Base-by-base conservation (phyloP, 2,113 vertebrate genomes). In the Addax nasomaculatus region DNA sequence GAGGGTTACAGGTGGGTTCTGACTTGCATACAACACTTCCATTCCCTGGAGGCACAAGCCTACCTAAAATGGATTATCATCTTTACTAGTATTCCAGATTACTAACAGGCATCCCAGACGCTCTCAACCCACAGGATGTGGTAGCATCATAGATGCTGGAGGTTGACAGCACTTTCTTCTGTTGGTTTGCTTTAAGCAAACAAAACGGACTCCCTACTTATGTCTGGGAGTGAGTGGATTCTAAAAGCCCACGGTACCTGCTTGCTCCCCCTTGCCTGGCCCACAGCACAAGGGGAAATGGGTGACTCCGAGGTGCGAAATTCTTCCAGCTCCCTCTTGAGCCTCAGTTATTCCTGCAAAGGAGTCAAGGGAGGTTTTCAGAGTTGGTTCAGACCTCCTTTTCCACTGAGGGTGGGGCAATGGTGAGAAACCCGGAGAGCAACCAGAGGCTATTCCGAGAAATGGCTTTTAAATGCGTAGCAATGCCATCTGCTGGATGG, bases 401-500 rank as follows among this genome's bases (percentile, higher is more conserved):
- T 94, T 39, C 47, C 49, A 57, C 27, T 1, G 9, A 55, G 49
- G 30, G 60, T 39, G 57, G 67, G 79, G 33, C 81, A 51, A 16
- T 2, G 13, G 15, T 53, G 39, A 89, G 90, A 95, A 84, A 87
- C 17, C 25, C 29, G 79, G 86, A 89, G 33, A 67, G 87, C 90
- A 92, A 96, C 84, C 67, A 7, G 80, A 97, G 93, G 94, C 90
- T 47, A 95, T 23, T 64, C 19, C 8, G 11, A 33, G 57, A 36
- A 85, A 39, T 33, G 47, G 19, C 51, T 88, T 76, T 86, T 4
- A 87, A 58, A 30, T 92, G 97, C 89, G 25, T 58, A 51, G 70
- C 36, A 30, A 96, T 97, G 98, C 98, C 98, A 97, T 93, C 98
- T 98, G 97, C 98, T 97, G 98, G 98, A 76, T 95, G 98, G 97